Conservation (phyloP, 1,140 invertebrate genomes). For the Lucilia cuprina region DNA sequence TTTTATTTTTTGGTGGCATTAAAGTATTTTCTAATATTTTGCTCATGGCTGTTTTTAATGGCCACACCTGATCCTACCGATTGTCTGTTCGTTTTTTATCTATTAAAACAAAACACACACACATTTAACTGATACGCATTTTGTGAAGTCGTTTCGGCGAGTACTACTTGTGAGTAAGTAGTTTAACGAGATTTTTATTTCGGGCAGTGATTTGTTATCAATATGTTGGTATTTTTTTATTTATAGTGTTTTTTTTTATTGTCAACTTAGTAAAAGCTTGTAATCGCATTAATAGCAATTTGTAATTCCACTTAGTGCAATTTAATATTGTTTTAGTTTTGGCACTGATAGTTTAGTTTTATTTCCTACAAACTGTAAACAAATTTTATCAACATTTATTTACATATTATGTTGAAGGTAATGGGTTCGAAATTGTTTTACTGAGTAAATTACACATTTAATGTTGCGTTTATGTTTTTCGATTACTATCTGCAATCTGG, state of each 20-base stretch:
- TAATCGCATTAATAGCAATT: neutral
- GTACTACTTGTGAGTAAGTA: no score
- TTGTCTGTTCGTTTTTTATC: neutral
- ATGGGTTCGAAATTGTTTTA: no score
- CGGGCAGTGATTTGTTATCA: neutral
- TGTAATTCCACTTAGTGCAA: neutral
- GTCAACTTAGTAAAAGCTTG: neutral
- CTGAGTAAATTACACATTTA: no score
- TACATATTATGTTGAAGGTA: no score
- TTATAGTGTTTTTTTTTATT: neutral
- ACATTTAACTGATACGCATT: neutral
- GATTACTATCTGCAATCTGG: no score
- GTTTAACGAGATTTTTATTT: neutral
- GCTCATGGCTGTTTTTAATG: neutral
- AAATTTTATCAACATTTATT: no score
- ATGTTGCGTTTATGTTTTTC: no score
- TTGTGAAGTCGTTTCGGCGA: no score
- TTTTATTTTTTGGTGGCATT: no score
- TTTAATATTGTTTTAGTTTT: neutral
- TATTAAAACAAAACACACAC: neutral
- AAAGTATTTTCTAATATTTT: neutral
- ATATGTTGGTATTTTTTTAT: neutral
- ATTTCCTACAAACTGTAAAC: neutral
- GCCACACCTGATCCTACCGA: no score
- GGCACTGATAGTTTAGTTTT: neutral